phyloP scores from a whole-genome alignment of 2,113 vertebrate species.

The Chinchilla lanigera region DNA sequence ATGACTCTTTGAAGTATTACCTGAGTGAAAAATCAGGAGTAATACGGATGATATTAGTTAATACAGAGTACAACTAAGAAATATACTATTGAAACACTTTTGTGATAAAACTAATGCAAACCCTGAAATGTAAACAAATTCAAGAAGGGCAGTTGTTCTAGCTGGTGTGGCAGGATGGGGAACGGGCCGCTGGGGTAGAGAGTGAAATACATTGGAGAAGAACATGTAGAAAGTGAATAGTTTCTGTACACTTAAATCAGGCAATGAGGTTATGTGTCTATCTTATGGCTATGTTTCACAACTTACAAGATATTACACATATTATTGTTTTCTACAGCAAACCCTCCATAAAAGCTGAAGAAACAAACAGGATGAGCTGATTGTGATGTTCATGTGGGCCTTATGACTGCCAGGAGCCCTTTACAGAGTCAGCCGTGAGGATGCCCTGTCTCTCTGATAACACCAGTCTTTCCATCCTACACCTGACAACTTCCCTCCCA shows the following conservation, averaged over 20 bases:
- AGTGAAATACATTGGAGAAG: neutral
- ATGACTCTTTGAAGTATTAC: neutral
- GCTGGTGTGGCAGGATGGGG: neutral
- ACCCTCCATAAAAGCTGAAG: neutral
- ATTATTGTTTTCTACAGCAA: neutral
- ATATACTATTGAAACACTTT: neutral
- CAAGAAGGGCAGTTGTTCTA: neutral
- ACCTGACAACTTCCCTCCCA: neutral
- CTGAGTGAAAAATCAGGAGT: neutral
- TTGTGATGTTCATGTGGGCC: neutral
- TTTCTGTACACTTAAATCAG: neutral
- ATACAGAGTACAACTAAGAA: neutral
- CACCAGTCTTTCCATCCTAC: neutral
- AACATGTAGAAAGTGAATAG: rapidly evolving
- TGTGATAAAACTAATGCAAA: neutral
- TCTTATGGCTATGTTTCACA: neutral
- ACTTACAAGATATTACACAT: neutral
- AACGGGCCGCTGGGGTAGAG: neutral
- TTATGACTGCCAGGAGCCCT: neutral
- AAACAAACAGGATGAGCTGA: neutral
- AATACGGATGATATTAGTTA: neutral
- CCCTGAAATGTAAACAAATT: neutral
- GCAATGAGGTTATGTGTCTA: neutral
- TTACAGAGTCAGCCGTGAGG: neutral
- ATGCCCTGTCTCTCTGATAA: neutral